These are phyloP conservation scores for Nomada hirtipes DNA, from an alignment of 2,888 invertebrate genomes.

Conservation along the genomic window DNA sequence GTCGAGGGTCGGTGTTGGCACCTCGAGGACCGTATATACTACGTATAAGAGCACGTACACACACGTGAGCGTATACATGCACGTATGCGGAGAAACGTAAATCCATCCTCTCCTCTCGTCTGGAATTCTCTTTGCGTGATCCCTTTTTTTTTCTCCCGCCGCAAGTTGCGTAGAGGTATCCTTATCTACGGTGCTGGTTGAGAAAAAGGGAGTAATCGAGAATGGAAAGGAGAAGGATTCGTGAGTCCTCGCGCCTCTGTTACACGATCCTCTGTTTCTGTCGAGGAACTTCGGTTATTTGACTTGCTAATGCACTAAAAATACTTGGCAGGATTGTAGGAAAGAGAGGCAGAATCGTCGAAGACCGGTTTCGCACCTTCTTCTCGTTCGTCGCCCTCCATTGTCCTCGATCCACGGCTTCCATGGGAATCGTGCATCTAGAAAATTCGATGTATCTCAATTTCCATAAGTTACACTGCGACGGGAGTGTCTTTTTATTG, in stretches of 20 bases:
- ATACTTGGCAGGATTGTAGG: slow-evolving; percentile 74
- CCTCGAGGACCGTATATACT: slow-evolving; percentile 56
- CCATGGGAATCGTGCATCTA: neutral
- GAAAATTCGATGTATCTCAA: neutral
- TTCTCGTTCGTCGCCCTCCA: slow-evolving; percentile 19
- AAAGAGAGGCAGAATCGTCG: slow-evolving; percentile 60
- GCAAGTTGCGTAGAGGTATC: slow-evolving; percentile 48
- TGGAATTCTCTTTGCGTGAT: slow-evolving; percentile 50
- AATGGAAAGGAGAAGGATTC: slow-evolving; percentile 27
- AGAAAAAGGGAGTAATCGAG: slow-evolving; percentile 53
- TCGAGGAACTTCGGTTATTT: slow-evolving; percentile 73
- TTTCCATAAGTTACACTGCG: neutral
- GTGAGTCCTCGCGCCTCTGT: slow-evolving; percentile 25
- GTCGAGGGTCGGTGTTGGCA: slow-evolving; percentile 63
- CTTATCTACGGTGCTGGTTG: slow-evolving; percentile 45
- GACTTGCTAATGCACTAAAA: slow-evolving; percentile 79
- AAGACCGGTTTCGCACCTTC: slow-evolving; percentile 58
- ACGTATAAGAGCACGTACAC: neutral
- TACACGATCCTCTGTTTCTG: slow-evolving; percentile 45
- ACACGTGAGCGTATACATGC: slow-evolving; percentile 22
- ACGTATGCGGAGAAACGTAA: slow-evolving; percentile 67
- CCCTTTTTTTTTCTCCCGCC: slow-evolving; percentile 11
- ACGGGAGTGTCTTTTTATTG: neutral
- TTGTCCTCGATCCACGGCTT: slow-evolving; percentile 8
- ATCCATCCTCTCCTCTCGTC: slow-evolving; percentile 68